Evolutionary conservation across 2,797 vertebrate genomes (phyloP).

Genomic region (Pelodytes ibericus): DNA sequence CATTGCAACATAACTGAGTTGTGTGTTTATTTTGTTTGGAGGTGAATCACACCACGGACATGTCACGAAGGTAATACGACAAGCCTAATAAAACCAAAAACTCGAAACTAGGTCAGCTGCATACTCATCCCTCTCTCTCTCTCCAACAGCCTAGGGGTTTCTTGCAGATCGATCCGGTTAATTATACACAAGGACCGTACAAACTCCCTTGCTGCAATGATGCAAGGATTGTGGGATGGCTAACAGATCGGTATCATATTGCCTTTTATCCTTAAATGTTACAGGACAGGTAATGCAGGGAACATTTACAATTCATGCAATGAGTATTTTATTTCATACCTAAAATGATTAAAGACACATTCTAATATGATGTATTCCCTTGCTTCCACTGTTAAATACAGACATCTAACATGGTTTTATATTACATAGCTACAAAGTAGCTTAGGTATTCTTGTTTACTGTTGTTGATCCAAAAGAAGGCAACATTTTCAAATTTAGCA

Average conservation of each 20-base stretch:
- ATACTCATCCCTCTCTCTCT: slow-evolving; percentile 10
- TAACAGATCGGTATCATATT: not conserved
- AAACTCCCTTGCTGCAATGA: slow-evolving; percentile 7
- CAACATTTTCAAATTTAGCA: too few species aligned
- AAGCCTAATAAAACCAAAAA: slow-evolving; percentile 35
- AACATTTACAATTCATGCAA: too few species aligned
- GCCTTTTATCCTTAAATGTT: not conserved
- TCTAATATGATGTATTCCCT: too few species aligned
- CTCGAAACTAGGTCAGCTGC: slow-evolving; percentile 42
- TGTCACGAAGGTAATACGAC: not conserved
- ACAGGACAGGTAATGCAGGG: too few species aligned
- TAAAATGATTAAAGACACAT: too few species aligned
- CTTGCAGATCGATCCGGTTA: slow-evolving; percentile 18
- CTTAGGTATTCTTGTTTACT: too few species aligned
- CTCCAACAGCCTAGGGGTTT: slow-evolving; percentile 24
- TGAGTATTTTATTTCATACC: too few species aligned
- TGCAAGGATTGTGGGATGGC: not conserved
- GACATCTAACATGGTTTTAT: too few species aligned
- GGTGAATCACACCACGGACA: slow-evolving; percentile 19
- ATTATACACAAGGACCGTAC: slow-evolving; percentile 7
- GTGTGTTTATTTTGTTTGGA: not conserved
- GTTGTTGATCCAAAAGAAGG: too few species aligned
- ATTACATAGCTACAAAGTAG: too few species aligned
- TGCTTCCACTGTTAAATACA: too few species aligned
- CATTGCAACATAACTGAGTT: not conserved